Conservation (phyloP, 2,113 vertebrate genomes). For the Pachyramphus minor region DNA sequence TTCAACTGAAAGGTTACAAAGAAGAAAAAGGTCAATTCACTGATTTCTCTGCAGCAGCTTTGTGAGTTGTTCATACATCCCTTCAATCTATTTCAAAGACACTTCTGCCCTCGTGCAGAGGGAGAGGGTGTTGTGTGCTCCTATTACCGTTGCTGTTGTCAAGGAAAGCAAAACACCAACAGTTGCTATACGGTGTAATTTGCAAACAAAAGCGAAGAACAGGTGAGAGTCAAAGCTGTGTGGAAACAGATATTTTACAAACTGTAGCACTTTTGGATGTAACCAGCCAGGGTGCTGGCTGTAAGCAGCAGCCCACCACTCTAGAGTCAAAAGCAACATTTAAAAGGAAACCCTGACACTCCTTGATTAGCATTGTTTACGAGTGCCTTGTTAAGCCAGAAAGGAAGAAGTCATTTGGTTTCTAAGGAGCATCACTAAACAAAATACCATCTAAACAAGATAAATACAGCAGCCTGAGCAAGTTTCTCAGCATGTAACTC, state of each 20-base stretch:
- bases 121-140: accelerated
- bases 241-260: not conserved
- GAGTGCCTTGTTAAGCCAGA: conserved; percentile 63
- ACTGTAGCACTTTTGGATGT: not conserved
- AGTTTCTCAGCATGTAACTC: not conserved
- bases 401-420: conserved; percentile 75
- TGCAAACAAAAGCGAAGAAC: not conserved
- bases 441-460: conserved; percentile 72
- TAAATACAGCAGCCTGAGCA: conserved; percentile 14
- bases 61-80: not conserved
- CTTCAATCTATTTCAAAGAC: not conserved
- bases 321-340: conserved; percentile 3
- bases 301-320: not conserved
- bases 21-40: not conserved
- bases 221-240: not conserved
- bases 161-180: not conserved
- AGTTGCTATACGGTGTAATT: not conserved
- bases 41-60: not conserved
- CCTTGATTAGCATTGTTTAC: conserved; percentile 68
- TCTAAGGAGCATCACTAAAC: conserved; percentile 72
- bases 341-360: conserved; percentile 50
- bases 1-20: not conserved
- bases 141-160: not conserved
- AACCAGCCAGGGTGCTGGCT: not conserved
- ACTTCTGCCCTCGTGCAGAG: not conserved